Percentiles rank a stretch among this genome's conserved stretches.
Evolutionary conservation across 1,140 invertebrate genomes (phyloP).

Genomic region (Trichonephila clavata): DNA sequence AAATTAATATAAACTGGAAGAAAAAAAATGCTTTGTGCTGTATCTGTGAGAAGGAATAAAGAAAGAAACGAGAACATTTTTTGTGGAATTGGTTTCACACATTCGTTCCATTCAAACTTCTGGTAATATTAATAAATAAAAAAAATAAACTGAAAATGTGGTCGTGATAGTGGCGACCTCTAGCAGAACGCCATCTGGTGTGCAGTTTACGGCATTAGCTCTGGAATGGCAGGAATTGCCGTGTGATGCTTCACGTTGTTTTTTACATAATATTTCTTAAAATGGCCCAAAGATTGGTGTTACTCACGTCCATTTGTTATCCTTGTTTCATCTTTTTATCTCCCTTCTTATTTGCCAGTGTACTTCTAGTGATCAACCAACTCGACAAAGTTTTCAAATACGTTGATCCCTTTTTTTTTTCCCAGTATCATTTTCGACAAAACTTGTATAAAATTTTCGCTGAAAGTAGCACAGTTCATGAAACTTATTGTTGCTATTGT

Average conservation of each 20-base stretch:
- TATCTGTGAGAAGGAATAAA: constrained; percentile 17
- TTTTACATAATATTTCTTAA: constrained; percentile 76
- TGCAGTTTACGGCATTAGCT: constrained; percentile 40
- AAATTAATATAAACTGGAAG: constrained; percentile 46
- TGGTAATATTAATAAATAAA: constrained; percentile 20
- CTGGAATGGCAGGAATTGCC: constrained; percentile 37
- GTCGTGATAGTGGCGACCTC: constrained; percentile 27
- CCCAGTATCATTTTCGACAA: constrained; percentile 24
- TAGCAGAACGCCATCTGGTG: constrained; percentile 59
- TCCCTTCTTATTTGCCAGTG: constrained; percentile 67
- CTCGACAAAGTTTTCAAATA: constrained; percentile 37
- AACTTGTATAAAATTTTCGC: constrained; percentile 59
- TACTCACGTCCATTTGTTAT: constrained; percentile 72
- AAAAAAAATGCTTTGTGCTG: constrained; percentile 49
- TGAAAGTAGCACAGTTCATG: constrained; percentile 55
- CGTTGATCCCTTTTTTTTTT: constrained; percentile 4
- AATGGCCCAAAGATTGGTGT: constrained; percentile 76
- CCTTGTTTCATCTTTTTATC: constrained; percentile 31
- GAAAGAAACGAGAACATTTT: neutral
- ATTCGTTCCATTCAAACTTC: constrained; percentile 56
- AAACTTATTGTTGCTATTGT: constrained; percentile 2
- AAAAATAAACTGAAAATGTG: constrained; percentile 17
- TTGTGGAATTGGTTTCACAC: constrained; percentile 18
- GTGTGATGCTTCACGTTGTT: constrained; percentile 72
- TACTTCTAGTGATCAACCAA: constrained; percentile 59